These are phyloP conservation scores for Montipora capricornis DNA, from an alignment of 64 coral and sea anemone genomes.

Conservation along the genomic window DNA sequence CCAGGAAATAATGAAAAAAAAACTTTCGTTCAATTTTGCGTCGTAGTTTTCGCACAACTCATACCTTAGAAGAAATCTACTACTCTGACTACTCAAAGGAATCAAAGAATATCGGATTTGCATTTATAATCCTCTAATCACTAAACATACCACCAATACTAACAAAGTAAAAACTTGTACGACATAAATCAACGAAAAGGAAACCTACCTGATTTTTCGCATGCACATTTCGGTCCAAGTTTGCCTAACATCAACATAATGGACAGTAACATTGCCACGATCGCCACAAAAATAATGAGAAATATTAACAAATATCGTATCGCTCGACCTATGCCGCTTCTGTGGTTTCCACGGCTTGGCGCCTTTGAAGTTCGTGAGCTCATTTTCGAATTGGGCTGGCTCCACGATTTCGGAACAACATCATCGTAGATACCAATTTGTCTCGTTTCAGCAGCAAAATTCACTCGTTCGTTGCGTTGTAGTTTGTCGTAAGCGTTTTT, in stretches of 20 bases:
- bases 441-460: not conserved
- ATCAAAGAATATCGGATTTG: not conserved
- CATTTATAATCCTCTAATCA: not conserved
- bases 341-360: not conserved
- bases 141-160: not conserved
- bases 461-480: not conserved
- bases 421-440: not conserved
- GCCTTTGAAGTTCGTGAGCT: slow-evolving; percentile 3
- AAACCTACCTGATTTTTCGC: slow-evolving; percentile 26
- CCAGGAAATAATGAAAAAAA: too few species aligned
- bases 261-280: slow-evolving; percentile 39
- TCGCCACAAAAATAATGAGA: slow-evolving; percentile 52
- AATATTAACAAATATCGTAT: slow-evolving; percentile 14
- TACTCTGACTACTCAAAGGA: not conserved
- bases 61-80: not conserved
- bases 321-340: not conserved
- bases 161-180: not conserved
- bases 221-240: slow-evolving; percentile 43
- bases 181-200: not conserved
- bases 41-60: not conserved
- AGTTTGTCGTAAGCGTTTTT: not conserved
- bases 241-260: slow-evolving; percentile 33
- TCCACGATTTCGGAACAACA: not conserved
- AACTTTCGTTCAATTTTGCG: too few species aligned
- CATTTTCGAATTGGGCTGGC: not conserved